Conservation (phyloP, 2,113 vertebrate genomes). For the Gymnorhina tibicen region DNA sequence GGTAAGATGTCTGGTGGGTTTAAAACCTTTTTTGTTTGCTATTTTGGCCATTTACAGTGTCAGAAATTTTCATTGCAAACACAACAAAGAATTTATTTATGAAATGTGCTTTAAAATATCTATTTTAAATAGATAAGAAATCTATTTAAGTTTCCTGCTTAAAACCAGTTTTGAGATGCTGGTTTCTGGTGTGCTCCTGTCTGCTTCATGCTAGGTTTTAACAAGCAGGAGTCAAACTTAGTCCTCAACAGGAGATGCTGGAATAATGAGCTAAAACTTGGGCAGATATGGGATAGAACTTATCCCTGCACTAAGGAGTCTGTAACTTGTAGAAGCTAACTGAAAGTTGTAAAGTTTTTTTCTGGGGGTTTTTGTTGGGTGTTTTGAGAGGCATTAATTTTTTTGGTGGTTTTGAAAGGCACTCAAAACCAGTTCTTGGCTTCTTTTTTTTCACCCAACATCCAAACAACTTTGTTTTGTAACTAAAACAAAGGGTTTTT, state of each 20-base stretch:
- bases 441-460: background rate
- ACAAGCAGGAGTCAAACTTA: background rate
- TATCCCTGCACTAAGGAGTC: background rate
- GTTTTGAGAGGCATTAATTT: background rate
- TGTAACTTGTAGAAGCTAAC: background rate
- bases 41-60: background rate
- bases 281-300: background rate
- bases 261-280: background rate
- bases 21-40: background rate
- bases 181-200: background rate
- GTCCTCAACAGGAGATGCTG: background rate
- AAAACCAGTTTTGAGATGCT: background rate
- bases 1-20: background rate
- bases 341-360: background rate
- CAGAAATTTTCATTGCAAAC: background rate
- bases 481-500: background rate
- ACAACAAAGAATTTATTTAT: background rate
- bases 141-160: background rate
- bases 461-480: background rate
- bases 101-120: background rate
- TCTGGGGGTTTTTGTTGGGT: background rate
- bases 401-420: background rate
- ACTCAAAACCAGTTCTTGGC: background rate
- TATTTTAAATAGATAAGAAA: background rate
- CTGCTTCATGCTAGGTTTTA: background rate